Conservation (phyloP, 2,888 invertebrate genomes). For the Blastobasis adustella region DNA sequence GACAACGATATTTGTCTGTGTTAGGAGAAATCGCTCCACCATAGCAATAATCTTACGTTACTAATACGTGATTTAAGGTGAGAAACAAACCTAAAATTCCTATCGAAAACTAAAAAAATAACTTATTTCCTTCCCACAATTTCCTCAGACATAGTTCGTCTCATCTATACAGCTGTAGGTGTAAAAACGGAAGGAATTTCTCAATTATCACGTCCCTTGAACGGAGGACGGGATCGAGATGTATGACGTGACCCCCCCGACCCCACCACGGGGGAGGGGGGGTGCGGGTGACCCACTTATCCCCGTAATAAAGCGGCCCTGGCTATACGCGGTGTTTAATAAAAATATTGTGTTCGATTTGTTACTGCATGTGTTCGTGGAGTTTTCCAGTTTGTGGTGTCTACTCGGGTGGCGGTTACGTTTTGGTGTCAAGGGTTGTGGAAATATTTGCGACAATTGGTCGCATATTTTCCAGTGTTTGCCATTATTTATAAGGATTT, state of each 20-base stretch:
- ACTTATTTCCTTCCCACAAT: no score
- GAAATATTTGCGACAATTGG: no score
- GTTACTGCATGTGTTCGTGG: not conserved
- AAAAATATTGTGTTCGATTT: conserved; percentile 1
- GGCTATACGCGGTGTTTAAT: conserved; percentile 3
- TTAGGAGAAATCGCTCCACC: no score
- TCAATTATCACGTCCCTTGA: conserved; percentile 33
- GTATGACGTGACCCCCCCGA: conserved; percentile 20
- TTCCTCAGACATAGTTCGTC: no score
- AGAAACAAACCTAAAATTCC: no score
- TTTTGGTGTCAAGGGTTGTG: not conserved
- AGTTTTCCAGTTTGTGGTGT: not conserved
- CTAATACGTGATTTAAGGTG: no score
- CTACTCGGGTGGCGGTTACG: not conserved
- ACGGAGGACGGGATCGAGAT: conserved; percentile 42
- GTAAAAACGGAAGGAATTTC: conserved; percentile 32
- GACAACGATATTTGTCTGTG: no score
- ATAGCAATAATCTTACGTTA: no score
- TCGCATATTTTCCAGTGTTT: no score
- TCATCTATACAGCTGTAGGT: not conserved
- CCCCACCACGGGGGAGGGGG: conserved; percentile 17
- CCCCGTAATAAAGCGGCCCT: conserved; percentile 40
- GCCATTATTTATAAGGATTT: no score
- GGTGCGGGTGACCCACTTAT: conserved; percentile 45
- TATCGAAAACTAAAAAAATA: no score